These are phyloP conservation scores for Onychomys leucogaster DNA, from an alignment of 2,797 vertebrate genomes.

Conservation along the genomic window DNA sequence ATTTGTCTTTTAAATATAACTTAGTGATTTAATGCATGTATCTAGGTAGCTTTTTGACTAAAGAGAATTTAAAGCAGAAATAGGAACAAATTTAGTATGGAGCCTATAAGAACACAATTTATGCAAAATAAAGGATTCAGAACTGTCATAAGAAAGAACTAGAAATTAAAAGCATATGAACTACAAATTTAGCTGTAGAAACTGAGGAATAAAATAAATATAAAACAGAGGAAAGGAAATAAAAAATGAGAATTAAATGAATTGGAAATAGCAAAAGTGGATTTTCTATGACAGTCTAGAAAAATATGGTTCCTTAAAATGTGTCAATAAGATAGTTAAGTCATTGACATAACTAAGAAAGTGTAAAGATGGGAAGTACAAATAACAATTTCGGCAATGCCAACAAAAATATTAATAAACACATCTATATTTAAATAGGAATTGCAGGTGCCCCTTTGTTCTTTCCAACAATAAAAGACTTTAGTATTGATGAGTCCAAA, in stretches of 20 bases:
- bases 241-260: constrained; percentile 27
- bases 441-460: neutral
- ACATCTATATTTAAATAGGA: neutral
- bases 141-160: neutral
- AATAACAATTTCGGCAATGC: neutral
- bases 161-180: neutral
- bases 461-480: neutral
- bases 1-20: neutral
- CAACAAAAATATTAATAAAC: neutral
- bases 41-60: neutral
- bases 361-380: neutral
- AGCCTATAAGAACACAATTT: neutral
- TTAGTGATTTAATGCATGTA: neutral
- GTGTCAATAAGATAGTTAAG: constrained; percentile 11
- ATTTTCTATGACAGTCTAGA: neutral
- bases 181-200: neutral
- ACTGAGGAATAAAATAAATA: neutral
- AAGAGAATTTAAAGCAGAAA: constrained; percentile 1
- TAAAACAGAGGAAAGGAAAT: neutral
- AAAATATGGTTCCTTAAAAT: constrained; percentile 30
- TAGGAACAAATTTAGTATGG: neutral
- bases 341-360: neutral
- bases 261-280: neutral
- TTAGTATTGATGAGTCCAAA: neutral
- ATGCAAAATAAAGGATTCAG: neutral